phyloP scores from a whole-genome alignment of 2,888 invertebrate species.

The Auanema freiburgensis region DNA sequence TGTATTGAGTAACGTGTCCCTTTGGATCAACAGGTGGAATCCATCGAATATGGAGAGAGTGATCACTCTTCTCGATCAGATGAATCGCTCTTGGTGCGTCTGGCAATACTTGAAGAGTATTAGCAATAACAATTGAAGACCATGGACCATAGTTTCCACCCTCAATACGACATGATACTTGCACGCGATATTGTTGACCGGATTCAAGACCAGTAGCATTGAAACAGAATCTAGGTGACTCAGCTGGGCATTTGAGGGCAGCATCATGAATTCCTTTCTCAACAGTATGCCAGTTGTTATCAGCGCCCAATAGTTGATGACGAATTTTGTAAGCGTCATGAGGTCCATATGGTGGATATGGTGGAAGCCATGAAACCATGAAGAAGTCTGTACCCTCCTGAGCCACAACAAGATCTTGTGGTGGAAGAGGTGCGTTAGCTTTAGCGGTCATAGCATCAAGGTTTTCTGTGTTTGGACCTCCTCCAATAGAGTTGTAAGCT shows the following conservation, averaged over 20 bases:
- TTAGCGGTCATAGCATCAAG: constrained; percentile 63
- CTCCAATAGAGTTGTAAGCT: constrained; percentile 64
- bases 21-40: constrained; percentile 59
- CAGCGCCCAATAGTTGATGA: constrained; percentile 54
- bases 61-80: constrained; percentile 62
- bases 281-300: constrained; percentile 52
- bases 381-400: constrained; percentile 63
- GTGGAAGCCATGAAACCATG: constrained; percentile 64
- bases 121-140: constrained; percentile 57
- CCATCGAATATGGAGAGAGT: constrained; percentile 61
- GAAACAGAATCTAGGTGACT: constrained; percentile 60
- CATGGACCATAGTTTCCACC: constrained; percentile 63
- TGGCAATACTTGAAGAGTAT: constrained; percentile 63
- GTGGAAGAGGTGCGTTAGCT: constrained; percentile 62
- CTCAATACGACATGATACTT: constrained; percentile 57
- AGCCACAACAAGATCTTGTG: constrained; percentile 63
- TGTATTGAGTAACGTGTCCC: constrained; percentile 59
- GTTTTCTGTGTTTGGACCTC: constrained; percentile 64
- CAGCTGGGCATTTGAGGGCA: constrained; percentile 55
- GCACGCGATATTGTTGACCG: constrained; percentile 61
- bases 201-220: constrained; percentile 61
- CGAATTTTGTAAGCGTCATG: constrained; percentile 61
- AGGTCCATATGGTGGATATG: constrained; percentile 65
- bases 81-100: constrained; percentile 62
- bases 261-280: constrained; percentile 54